Percentiles rank a stretch among this genome's conserved stretches.
Conservation (phyloP, 2,888 invertebrate species). For the Paralinhomoeus sp. region DNA sequence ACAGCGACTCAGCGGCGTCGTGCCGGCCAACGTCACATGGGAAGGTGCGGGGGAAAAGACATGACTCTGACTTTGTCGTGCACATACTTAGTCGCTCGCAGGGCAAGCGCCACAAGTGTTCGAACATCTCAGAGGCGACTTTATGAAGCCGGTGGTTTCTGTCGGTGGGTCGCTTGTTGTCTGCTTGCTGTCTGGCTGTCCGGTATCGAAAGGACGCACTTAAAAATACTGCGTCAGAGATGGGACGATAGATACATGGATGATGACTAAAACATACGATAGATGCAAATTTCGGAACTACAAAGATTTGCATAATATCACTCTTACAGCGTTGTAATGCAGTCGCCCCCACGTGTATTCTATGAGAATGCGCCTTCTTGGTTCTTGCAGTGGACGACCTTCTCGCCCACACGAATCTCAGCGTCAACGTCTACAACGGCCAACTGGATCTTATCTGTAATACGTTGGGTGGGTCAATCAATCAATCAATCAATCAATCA, state of each 20-base stretch:
- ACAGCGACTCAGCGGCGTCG: constrained; percentile 35
- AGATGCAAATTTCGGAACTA: too few species aligned
- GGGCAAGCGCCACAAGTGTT: constrained; percentile 40
- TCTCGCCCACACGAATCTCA: constrained; percentile 43
- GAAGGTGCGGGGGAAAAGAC: constrained; percentile 29
- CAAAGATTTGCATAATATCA: too few species aligned
- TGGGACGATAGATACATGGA: too few species aligned
- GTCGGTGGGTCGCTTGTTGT: too few species aligned
- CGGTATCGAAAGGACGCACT: too few species aligned
- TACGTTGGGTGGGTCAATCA: constrained; percentile 43
- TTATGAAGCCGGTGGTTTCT: constrained; percentile 54
- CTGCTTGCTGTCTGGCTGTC: too few species aligned
- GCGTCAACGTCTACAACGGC: constrained; percentile 48
- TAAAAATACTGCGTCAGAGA: too few species aligned
- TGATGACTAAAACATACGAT: too few species aligned
- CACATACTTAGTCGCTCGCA: constrained; percentile 3
- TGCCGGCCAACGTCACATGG: constrained; percentile 44
- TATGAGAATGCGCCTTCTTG: too few species aligned
- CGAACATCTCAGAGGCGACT: constrained; percentile 38
- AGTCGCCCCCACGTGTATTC: too few species aligned
- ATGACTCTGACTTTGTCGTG: not conserved
- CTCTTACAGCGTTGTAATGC: too few species aligned
- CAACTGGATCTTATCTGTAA: constrained; percentile 63
- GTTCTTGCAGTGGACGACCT: constrained; percentile 45
- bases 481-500: too few species aligned